phyloP scores from a whole-genome alignment of 1,140 invertebrate genomes.

The Elysia chlorotica region DNA sequence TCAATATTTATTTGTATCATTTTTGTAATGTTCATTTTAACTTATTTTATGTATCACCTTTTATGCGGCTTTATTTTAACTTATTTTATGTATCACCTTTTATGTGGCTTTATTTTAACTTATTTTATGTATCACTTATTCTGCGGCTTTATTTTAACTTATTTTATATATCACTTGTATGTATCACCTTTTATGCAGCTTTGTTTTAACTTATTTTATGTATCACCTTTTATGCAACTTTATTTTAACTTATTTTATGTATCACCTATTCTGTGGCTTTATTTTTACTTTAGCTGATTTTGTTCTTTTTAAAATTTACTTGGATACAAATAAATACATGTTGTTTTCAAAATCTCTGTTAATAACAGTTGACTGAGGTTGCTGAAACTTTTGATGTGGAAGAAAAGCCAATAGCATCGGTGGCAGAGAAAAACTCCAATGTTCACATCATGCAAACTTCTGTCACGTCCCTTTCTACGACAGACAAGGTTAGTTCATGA shows the following conservation, averaged over 20 bases:
- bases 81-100: too few species aligned
- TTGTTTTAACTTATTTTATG: too few species aligned
- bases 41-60: too few species aligned
- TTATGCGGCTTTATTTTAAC: too few species aligned
- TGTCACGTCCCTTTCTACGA: constrained; percentile 65
- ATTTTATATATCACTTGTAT: too few species aligned
- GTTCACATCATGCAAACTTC: constrained; percentile 71
- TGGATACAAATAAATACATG: neutral
- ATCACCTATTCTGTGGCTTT: neutral
- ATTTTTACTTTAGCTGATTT: neutral
- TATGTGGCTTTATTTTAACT: too few species aligned
- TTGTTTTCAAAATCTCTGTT: neutral
- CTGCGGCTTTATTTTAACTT: too few species aligned
- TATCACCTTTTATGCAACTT: too few species aligned
- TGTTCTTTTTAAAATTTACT: neutral
- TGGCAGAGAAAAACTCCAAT: constrained; percentile 61
- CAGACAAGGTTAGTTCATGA: constrained; percentile 23
- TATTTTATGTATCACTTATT: too few species aligned
- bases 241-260: neutral
- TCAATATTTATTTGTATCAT: too few species aligned
- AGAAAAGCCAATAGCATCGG: constrained; percentile 71
- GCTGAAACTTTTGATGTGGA: constrained; percentile 84
- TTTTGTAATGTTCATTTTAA: too few species aligned
- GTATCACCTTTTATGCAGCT: too few species aligned
- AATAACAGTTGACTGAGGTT: constrained; percentile 73